Conservation (phyloP, 1,140 invertebrate species). For the roundworm (Caenorhabditis elegans) region WBcel235 BX284605.5:14764001-14764500, state of each 20-base stretch:
- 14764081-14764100: neutral
- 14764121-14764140: neutral
- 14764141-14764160: neutral
- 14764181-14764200: neutral
- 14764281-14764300: neutral
- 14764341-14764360: too few species aligned
- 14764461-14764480: neutral
- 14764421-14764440: neutral
- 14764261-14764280: neutral
- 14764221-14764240: neutral
- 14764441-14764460: neutral
- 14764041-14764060: neutral
- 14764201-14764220: neutral
- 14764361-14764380: neutral
- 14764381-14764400: neutral
- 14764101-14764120: neutral
- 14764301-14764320: neutral
- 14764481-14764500: neutral
- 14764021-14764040: neutral
- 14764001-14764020: neutral
- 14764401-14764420: neutral
- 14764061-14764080: neutral
- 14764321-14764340: too few species aligned
- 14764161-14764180: neutral
- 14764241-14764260: neutral